phyloP scores from a whole-genome alignment of 2,113 vertebrate species.

The Mesembrinibis cayennensis region DNA sequence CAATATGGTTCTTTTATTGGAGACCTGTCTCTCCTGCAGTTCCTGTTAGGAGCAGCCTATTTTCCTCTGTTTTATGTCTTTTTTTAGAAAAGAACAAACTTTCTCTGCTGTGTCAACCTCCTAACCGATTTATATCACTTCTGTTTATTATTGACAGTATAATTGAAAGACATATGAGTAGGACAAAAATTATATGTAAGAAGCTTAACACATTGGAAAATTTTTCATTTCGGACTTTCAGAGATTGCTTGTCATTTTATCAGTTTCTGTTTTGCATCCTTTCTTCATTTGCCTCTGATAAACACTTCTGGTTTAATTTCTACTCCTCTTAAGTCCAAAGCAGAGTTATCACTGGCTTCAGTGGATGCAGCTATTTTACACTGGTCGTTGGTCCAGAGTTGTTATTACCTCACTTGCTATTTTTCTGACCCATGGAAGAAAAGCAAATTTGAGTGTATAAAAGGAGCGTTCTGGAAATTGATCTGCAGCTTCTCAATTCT shows the following conservation, averaged over 20 bases:
- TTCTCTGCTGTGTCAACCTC: not conserved
- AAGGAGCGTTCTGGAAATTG: not conserved
- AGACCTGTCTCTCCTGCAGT: not conserved
- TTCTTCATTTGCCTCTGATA: not conserved
- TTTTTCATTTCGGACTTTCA: not conserved
- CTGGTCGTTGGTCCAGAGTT: not conserved
- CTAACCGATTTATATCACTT: not conserved
- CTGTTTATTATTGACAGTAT: not conserved
- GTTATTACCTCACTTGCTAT: not conserved
- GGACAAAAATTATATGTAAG: not conserved
- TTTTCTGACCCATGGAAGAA: not conserved
- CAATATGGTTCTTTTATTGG: not conserved
- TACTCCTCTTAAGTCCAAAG: not conserved
- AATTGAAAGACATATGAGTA: not conserved
- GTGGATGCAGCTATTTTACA: not conserved
- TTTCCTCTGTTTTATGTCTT: not conserved
- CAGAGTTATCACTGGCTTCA: not conserved
- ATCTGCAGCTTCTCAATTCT: not conserved
- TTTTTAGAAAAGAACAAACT: not conserved
- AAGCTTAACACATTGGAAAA: not conserved
- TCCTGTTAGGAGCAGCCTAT: not conserved
- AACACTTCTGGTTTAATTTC: not conserved
- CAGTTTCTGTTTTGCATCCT: not conserved
- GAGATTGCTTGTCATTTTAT: not conserved
- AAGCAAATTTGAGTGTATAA: not conserved